Percentiles rank a stretch among this genome's conserved stretches.
Conservation (phyloP, 2,797 vertebrate species). For the Coreius guichenoti region DNA sequence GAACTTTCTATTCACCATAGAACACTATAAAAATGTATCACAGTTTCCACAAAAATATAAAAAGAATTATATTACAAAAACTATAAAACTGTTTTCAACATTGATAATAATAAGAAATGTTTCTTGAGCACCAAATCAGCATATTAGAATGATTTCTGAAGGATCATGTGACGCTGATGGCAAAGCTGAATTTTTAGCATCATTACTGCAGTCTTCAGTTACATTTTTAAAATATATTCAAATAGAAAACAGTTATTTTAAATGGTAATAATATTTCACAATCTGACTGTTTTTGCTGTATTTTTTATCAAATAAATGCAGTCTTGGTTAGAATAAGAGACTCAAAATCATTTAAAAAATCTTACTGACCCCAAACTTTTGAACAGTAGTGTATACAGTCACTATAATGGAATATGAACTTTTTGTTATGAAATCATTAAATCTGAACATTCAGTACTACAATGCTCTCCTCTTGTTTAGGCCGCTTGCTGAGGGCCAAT, state of each 20-base stretch:
- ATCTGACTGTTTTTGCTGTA: neutral
- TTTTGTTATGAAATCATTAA: neutral
- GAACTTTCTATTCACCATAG: neutral
- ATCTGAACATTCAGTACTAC: neutral
- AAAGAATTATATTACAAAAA: neutral
- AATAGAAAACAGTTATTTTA: neutral
- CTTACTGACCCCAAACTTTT: neutral
- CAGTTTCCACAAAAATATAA: neutral
- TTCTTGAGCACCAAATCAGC: neutral
- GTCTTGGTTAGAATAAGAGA: neutral
- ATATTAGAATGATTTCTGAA: neutral
- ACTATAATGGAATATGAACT: neutral
- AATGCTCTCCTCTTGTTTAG: constrained; percentile 67
- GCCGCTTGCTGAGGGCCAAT: constrained; percentile 93
- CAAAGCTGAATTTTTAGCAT: no score
- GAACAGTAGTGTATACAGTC: neutral
- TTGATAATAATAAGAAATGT: neutral
- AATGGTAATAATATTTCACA: no score
- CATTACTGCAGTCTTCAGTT: no score
- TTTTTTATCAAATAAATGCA: neutral
- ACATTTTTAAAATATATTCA: neutral
- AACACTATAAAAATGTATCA: neutral
- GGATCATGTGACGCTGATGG: no score
- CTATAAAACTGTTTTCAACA: neutral
- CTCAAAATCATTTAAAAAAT: neutral